Base-by-base conservation (phyloP, 2,888 invertebrate species). In the Drosophila mettleri region DNA sequence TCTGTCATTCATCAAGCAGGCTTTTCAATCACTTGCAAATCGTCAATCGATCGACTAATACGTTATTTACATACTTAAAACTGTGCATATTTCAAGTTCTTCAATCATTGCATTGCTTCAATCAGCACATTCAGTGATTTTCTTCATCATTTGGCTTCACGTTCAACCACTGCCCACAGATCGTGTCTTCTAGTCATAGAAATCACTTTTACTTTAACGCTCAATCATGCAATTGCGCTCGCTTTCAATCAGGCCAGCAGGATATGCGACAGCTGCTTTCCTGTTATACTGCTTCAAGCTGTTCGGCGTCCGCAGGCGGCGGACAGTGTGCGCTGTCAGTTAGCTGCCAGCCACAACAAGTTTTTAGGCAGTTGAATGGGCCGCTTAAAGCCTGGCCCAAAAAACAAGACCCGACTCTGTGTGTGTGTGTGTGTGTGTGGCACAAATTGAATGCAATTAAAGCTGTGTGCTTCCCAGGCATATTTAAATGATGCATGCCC, bases 381-480 rank as follows among this genome's bases (percentile, higher is more conserved):
- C 16, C 27, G 58, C 43, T 61, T 61, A 51, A 74, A 66, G 67
- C 43, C 24, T 33, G 43, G 38, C 46, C 38, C 18, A 18, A 24
- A 29, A 34, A 22, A 24, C 3, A 24, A 24, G 24, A 24, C 24
- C 24, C 24, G 24, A 4, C 3, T 24, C 3, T 24, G 24, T 24
- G 24, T 24, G 24, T 5, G 24, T 24, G 24, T 24, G 24, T n/a
- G 49, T 63, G 67, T 78, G 79, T 81, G 67, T 45, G 45, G 16
- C 27, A 72, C 54, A 82, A 76, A 83, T 88, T 82, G 80, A 88
- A 86, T 88, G 64, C 82, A 88, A 88, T 88, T 88, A 80, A 86
- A 82, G 80, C 65, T 81, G 74, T 54, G n/a, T 58, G 45, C 53
- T 72, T 72, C 55, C 31, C 59, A 61, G 51, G 62, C 72, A 29